A percentile compares a stretch with the other conserved stretches of the same genome.
Conservation (phyloP, 2,797 vertebrate genomes). For the Staurois parvus region DNA sequence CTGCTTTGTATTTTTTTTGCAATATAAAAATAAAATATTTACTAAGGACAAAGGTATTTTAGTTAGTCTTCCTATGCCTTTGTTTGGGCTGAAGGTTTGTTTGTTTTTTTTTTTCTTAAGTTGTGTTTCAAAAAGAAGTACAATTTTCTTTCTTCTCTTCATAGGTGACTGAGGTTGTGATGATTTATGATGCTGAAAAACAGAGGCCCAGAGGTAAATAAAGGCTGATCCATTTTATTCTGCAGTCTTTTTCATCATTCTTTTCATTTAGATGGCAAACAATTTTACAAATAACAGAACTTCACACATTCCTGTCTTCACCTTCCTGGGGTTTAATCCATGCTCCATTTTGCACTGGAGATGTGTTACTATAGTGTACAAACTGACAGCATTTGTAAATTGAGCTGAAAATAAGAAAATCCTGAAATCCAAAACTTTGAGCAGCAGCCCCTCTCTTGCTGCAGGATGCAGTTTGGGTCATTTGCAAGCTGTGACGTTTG, state of each 20-base stretch:
- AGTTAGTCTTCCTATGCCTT: neutral
- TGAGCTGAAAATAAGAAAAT: conserved; percentile 4
- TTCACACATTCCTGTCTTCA: conserved; percentile 43
- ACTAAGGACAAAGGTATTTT: neutral
- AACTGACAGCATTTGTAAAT: conserved; percentile 48
- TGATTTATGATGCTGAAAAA: conserved; percentile 99
- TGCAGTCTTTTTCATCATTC: conserved; percentile 82
- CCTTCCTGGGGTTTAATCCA: conserved; percentile 1
- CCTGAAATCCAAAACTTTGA: neutral
- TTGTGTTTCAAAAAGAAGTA: neutral
- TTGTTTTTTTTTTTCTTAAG: too few relatives aligned
- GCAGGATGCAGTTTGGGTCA: conserved; percentile 37
- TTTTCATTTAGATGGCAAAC: conserved; percentile 97
- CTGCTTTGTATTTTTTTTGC: too few relatives aligned
- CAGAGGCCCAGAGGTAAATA: conserved; percentile 99
- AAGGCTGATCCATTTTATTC: conserved; percentile 91
- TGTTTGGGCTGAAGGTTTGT: too few relatives aligned
- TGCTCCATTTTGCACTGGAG: conserved; percentile 43
- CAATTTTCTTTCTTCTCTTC: conserved; percentile 76
- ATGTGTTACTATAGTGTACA: conserved; percentile 34
- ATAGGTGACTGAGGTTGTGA: conserved; percentile 99
- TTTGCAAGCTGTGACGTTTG: conserved; percentile 56
- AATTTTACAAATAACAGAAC: conserved; percentile 77
- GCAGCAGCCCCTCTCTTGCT: conserved; percentile 10
- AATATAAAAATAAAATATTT: too few relatives aligned